Base-by-base conservation (phyloP, 2,888 invertebrate genomes). In the Corythucha ciliata region DNA sequence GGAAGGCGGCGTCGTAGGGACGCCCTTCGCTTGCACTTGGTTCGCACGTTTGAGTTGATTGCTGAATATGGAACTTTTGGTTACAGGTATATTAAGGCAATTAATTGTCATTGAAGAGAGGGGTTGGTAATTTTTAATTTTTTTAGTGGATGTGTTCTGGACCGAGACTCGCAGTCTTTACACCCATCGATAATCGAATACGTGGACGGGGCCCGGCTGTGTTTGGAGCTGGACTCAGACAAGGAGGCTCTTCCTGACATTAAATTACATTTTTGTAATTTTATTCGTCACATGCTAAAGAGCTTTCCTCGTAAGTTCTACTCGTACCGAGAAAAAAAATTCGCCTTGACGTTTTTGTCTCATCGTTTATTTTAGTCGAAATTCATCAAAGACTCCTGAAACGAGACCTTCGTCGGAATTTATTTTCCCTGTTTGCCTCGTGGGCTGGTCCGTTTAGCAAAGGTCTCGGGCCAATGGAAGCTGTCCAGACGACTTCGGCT, bases 381-480 rank as follows among this genome's bases (percentile, higher is more conserved):
- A 81, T 81, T 57, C 83, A 89, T 67, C 78, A 81, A 44, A 83
- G 84, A 16, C 72, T 98, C 52, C 66, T 98, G 64, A 89, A 90
- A 64, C 78, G 87, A 58, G 92, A 93, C 63, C 71, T 92, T 40
- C 78, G 91, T 46, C 80, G 85, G 59, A 86, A 83, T 65, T 72
- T 98, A 55, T 97, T 97, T 71, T 80, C 83, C 59, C 73, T 97
- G 58, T 94, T 97, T 70, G 85, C 90, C 26, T 81, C 83, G 37
- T 98, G 96, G 96, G 89, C 91, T 63, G 94, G 93, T 2, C 80
- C 82, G 56, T 85, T 90, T 64, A 84, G 85, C 1, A 75, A 79
- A 59, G 80, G 82, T 26, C 72, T 83, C 61, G 59, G 26, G 61
- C 63, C 63, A 52, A 63, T 51, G 18, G 52, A 52, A 57, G n/a